Base-by-base conservation (phyloP, 1,140 invertebrate species). In the Drosophila sproati region DNA sequence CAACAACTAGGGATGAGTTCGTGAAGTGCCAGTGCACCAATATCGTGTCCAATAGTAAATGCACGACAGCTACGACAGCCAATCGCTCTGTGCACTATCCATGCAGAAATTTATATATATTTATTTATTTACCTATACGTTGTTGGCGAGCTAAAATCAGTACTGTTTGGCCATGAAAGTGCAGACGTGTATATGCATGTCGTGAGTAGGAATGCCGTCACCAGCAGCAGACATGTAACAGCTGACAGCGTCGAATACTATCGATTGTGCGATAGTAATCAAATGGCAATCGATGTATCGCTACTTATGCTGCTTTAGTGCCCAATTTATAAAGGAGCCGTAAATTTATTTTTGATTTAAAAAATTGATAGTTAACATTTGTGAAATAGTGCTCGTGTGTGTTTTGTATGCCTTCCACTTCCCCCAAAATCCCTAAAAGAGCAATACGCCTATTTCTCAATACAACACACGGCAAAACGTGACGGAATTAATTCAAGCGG, bases 341-440 rank as follows among this genome's bases (percentile, higher is more conserved):
- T 43, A 60, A 59, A 5, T 73, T 45, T 73, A n/a, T 73, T 45
- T 73, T 73, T 69, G 12, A 55, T 55, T 73, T 57, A 45, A 54
- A 52, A 73, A 73, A 69, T 73, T 73, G 31, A 34, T 73, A 68
- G 71, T 73, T 68, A 68, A 68, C 68, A 68, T 48, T 73, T 47
- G 2, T 55, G 41, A 20, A 48, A 48, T 61, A 34, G 12, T 54
- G 43, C 41, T 68, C 37, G 47, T 70, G 59, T 48, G 64, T 68
- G 63, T 52, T 52, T 68, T 54, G 41, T 47, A 45, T 34, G 55
- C 55, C 32, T 47, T 52, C 10, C 29, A 34, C 39, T 55, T 48
- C 41, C 35, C 12, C 20, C 7, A 56, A 43, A 37, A 5, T 8
- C 54, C 39, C 32, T 35, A 43, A 4, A 3, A 37, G 32, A 70